These are phyloP conservation scores for Tipula unca DNA, from an alignment of 2,888 invertebrate genomes.

Conservation along the genomic window DNA sequence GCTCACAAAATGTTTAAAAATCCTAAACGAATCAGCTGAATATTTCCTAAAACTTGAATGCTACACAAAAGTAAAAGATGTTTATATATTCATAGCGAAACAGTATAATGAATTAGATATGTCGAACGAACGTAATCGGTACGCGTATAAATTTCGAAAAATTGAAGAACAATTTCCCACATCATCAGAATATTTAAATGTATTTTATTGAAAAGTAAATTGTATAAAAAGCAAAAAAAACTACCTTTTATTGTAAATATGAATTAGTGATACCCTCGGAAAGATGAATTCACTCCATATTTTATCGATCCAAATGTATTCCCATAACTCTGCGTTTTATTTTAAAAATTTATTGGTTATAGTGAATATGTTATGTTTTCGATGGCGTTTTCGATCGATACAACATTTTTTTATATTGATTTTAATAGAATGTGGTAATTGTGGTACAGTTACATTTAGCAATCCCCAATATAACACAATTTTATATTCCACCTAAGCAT, in stretches of 20 bases:
- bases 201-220: conserved; percentile 29
- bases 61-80: conserved; percentile 61
- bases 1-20: conserved; percentile 41
- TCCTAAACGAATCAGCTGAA: conserved; percentile 56
- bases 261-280: not conserved
- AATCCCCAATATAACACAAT: too few relatives aligned
- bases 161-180: conserved; percentile 64
- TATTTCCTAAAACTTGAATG: conserved; percentile 70
- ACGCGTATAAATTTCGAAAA: conserved; percentile 70
- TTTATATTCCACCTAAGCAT: too few relatives aligned
- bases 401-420: too few relatives aligned
- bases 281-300: not conserved
- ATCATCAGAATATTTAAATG: conserved; percentile 37
- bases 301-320: not conserved
- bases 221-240: not conserved
- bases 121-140: conserved; percentile 65
- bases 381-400: too few relatives aligned
- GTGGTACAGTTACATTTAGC: too few relatives aligned
- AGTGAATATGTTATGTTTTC: not conserved
- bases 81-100: conserved; percentile 47
- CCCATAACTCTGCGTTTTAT: not conserved
- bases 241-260: not conserved
- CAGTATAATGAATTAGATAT: conserved; percentile 67
- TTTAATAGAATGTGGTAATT: too few relatives aligned
- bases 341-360: not conserved